Percentiles rank a stretch among this genome's conserved stretches.
phyloP scores from a whole-genome alignment of 2,888 invertebrate genomes.

The Panorpa germanica region DNA sequence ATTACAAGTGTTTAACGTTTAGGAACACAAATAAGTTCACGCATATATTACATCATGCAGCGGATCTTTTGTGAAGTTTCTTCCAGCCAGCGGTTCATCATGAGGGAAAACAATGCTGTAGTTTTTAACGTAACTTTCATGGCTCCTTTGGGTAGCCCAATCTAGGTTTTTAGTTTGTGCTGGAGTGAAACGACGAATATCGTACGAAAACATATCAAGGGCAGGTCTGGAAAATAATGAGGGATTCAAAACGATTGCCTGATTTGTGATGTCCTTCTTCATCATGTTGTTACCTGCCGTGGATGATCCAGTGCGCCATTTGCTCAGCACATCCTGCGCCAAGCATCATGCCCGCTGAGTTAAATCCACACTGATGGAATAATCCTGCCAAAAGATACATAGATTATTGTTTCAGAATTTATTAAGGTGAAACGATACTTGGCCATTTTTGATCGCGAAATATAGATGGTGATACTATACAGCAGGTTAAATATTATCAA shows the following conservation, averaged over 20 bases:
- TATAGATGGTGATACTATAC: no score
- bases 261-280: conserved; percentile 1
- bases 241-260: background rate
- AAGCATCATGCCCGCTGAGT: conserved; percentile 84
- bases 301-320: conserved; percentile 66
- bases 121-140: conserved; percentile 79
- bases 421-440: no score
- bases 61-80: conserved; percentile 47
- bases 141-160: conserved; percentile 68
- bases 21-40: conserved; percentile 5
- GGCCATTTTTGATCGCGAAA: no score
- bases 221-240: conserved; percentile 36
- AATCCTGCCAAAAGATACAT: conserved; percentile 44
- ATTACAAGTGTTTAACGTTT: conserved; percentile 4
- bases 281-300: conserved; percentile 32
- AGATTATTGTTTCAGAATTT: no score
- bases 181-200: conserved; percentile 65
- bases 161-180: conserved; percentile 46
- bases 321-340: conserved; percentile 76
- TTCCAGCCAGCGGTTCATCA: conserved; percentile 65
- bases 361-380: conserved; percentile 75
- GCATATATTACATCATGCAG: conserved; percentile 35
- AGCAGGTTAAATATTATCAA: no score
- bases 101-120: conserved; percentile 67
- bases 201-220: conserved; percentile 71